A percentile compares a stretch with the other conserved stretches of the same genome.
These are phyloP conservation scores for Zoanthus solanderi DNA, from an alignment of 92 coral and sea anemone species.

Conservation along the genomic window DNA sequence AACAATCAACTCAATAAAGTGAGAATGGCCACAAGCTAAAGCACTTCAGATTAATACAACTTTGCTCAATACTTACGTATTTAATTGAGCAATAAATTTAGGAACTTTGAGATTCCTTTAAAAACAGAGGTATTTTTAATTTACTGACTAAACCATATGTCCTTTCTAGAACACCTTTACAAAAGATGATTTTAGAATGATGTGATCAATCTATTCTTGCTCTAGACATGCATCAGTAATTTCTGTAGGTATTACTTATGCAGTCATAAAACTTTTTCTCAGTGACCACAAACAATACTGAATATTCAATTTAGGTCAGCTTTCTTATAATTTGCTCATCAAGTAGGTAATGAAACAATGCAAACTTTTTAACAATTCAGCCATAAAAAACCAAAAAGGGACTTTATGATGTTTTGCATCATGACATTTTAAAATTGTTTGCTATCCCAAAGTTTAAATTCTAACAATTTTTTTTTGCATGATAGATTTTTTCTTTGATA, in stretches of 20 bases:
- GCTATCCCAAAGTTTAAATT: too few species aligned
- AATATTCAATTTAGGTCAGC: background rate
- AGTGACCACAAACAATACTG: background rate
- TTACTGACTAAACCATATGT: background rate
- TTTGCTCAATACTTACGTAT: background rate
- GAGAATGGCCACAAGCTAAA: background rate
- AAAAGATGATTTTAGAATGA: background rate
- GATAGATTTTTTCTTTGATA: too few species aligned
- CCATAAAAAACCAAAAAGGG: too few species aligned
- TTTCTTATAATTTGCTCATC: background rate
- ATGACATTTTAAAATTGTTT: too few species aligned
- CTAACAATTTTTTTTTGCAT: too few species aligned
- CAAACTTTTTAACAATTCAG: too few species aligned
- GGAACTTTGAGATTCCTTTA: background rate
- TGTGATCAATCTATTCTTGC: conserved; percentile 7
- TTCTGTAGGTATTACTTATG: background rate
- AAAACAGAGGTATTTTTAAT: background rate
- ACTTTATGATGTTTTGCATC: too few species aligned
- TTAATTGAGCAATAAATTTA: background rate
- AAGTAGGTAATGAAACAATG: background rate
- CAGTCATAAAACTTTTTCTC: background rate
- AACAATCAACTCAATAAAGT: background rate
- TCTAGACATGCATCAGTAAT: background rate
- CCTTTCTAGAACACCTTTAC: background rate
- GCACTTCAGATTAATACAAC: background rate